Conservation (phyloP, 2,888 invertebrate species). For the Chaitophorus viminalis region DNA sequence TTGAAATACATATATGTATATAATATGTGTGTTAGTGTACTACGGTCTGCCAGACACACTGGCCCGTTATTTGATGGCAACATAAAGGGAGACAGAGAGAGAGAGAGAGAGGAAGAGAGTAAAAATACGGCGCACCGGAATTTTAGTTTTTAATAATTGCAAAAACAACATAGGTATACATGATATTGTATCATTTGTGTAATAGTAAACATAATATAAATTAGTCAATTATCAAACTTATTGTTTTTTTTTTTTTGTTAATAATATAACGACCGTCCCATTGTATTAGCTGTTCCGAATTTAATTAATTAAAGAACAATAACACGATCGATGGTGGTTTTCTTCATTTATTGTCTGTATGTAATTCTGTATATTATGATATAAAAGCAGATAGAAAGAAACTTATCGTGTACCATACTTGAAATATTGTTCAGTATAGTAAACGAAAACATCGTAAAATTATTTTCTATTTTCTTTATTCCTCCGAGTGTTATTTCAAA, state of each 20-base stretch:
- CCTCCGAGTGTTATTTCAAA: constrained; percentile 16
- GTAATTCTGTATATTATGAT: neutral
- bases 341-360: neutral
- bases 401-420: neutral
- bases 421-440: constrained; percentile 5
- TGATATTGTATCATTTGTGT: neutral
- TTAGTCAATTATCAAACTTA: neutral
- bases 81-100: neutral
- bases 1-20: neutral
- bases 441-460: constrained; percentile 30
- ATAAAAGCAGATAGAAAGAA: neutral
- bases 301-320: constrained; percentile 21
- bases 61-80: constrained; percentile 27
- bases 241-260: neutral
- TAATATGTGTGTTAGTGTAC: neutral
- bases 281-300: neutral
- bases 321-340: constrained; percentile 21
- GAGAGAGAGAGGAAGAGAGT: neutral
- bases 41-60: constrained; percentile 41
- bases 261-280: neutral
- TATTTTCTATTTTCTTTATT: constrained; percentile 33
- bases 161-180: neutral
- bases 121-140: neutral
- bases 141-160: neutral
- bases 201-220: neutral